These are phyloP conservation scores for Rhabditoides inermis DNA, from an alignment of 2,888 invertebrate species.

Conservation along the genomic window DNA sequence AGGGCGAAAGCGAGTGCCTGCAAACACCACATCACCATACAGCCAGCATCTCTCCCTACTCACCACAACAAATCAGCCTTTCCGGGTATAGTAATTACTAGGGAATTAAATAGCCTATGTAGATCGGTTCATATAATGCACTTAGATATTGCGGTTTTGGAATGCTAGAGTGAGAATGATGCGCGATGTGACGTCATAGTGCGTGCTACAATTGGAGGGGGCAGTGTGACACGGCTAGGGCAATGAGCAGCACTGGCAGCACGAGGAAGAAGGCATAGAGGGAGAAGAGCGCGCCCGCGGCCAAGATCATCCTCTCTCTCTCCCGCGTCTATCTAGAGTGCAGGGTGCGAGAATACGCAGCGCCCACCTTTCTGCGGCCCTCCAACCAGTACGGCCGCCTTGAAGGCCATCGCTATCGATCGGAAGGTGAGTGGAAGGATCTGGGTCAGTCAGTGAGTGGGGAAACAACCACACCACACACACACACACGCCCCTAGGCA, in stretches of 20 bases:
- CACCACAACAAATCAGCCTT: too few species aligned
- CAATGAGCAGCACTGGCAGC: slow-evolving; percentile 40
- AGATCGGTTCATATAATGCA: too few species aligned
- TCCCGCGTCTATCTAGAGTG: slow-evolving; percentile 1
- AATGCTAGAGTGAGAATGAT: too few species aligned
- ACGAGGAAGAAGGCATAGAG: slow-evolving; percentile 47
- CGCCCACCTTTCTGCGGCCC: slow-evolving; percentile 80
- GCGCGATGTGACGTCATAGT: too few species aligned
- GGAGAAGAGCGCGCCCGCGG: slow-evolving; percentile 41
- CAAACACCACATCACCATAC: too few species aligned
- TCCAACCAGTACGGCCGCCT: slow-evolving; percentile 80
- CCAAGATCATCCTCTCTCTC: slow-evolving; percentile 36
- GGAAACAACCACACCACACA: too few species aligned
- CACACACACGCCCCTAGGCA: too few species aligned
- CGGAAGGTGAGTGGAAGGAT: neutral
- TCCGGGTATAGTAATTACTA: too few species aligned
- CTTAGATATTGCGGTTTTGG: too few species aligned
- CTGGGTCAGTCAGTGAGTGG: too few species aligned
- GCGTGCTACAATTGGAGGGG: slow-evolving; percentile 24
- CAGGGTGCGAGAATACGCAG: neutral
- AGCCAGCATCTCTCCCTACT: too few species aligned
- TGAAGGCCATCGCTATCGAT: slow-evolving; percentile 48
- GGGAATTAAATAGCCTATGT: too few species aligned
- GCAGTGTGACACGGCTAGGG: slow-evolving; percentile 30
- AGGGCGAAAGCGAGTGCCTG: slow-evolving; percentile 92